These are phyloP conservation scores for Venturia canescens DNA, from an alignment of 1,140 invertebrate species.

Conservation along the genomic window DNA sequence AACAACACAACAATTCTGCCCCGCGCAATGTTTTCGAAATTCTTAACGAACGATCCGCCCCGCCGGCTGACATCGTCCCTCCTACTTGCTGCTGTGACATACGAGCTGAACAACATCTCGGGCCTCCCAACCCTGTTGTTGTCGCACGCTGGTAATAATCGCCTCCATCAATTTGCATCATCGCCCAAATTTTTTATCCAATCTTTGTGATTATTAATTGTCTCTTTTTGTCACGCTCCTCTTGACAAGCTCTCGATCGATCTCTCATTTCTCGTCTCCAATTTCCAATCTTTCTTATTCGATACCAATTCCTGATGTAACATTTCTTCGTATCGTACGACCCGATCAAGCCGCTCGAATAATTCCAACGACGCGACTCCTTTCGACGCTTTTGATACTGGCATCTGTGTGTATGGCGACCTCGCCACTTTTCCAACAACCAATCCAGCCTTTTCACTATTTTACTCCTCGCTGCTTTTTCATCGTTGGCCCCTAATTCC, in stretches of 20 bases:
- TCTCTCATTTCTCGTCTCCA: neutral
- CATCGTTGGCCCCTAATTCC: slow-evolving; percentile 55
- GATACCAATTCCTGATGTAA: too few relatives aligned
- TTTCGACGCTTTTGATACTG: neutral
- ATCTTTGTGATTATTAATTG: slow-evolving; percentile 1
- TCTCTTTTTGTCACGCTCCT: slow-evolving; percentile 24
- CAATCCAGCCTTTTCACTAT: slow-evolving; percentile 65
- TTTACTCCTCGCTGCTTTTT: slow-evolving; percentile 55
- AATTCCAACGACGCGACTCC: neutral
- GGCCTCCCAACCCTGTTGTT: neutral
- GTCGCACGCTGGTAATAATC: slow-evolving; percentile 69
- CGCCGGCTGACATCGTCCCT: slow-evolving; percentile 57
- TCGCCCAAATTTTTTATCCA: slow-evolving; percentile 34
- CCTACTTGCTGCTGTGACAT: slow-evolving; percentile 42
- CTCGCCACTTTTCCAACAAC: slow-evolving; percentile 67
- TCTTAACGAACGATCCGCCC: slow-evolving; percentile 57
- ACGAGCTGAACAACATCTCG: slow-evolving; percentile 70
- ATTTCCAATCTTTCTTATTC: too few relatives aligned
- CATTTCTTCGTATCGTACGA: neutral
- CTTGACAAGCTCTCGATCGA: neutral
- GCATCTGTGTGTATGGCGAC: slow-evolving; percentile 22
- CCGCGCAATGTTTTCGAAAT: slow-evolving; percentile 63
- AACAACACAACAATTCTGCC: slow-evolving; percentile 70
- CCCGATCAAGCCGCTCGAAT: too few relatives aligned
- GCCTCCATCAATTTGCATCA: slow-evolving; percentile 69